Conservation (phyloP, 2,888 invertebrate species). For the Lasioglossum calceatum region DNA sequence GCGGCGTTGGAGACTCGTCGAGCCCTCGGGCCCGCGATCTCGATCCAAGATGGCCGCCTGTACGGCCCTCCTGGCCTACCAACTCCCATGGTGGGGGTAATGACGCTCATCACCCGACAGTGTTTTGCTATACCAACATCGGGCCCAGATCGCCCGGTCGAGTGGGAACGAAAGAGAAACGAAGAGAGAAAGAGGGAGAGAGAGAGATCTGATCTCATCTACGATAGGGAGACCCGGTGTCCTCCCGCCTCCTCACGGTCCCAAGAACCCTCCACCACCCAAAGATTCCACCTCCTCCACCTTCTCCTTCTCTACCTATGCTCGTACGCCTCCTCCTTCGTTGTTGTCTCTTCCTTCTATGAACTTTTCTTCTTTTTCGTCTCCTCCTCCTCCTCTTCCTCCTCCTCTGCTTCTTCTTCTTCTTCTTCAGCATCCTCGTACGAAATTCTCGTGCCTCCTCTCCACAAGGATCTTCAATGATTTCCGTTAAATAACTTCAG, state of each 20-base stretch:
- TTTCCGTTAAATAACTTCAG: not conserved
- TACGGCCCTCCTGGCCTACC: slow-evolving; percentile 76
- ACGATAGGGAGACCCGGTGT: slow-evolving; percentile 77
- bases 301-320: slow-evolving; percentile 53
- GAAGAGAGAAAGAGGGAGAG: slow-evolving; percentile 27
- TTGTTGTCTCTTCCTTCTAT: slow-evolving; percentile 26
- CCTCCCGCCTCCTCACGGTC: slow-evolving; percentile 70
- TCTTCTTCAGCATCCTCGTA: not conserved
- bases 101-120: slow-evolving; percentile 84
- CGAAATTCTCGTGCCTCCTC: not conserved
- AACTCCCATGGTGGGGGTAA: slow-evolving; percentile 79
- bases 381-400: not conserved
- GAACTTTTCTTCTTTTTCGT: slow-evolving; percentile 36
- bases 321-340: slow-evolving; percentile 50
- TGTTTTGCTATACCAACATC: slow-evolving; percentile 84
- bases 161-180: slow-evolving; percentile 50
- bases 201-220: slow-evolving; percentile 80
- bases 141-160: slow-evolving; percentile 53
- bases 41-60: slow-evolving; percentile 83
- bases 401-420: not conserved
- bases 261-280: slow-evolving; percentile 61
- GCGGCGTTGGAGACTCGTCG: slow-evolving; percentile 57
- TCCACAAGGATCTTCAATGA: not conserved
- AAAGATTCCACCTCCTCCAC: slow-evolving; percentile 66
- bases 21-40: slow-evolving; percentile 66